Percentiles rank a stretch among this genome's conserved stretches.
Conservation (phyloP, 2,113 vertebrate genomes). For the Rhizomys pruinosus region DNA sequence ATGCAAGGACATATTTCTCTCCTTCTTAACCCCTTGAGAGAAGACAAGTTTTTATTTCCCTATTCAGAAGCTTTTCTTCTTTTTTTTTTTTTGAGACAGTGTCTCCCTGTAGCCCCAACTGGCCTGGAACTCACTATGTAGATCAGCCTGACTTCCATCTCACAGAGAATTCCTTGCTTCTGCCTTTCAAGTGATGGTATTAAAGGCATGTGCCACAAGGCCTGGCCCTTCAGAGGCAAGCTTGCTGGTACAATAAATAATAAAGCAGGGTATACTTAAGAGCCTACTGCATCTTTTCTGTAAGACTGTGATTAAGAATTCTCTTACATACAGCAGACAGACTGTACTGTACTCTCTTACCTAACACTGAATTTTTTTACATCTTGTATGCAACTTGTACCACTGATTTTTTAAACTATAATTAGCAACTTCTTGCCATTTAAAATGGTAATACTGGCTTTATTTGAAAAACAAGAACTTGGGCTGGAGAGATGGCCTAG, state of each 20-base stretch:
- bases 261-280: constrained; percentile 57
- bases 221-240: neutral
- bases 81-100: too few species aligned
- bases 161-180: too few species aligned
- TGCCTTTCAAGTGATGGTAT: too few species aligned
- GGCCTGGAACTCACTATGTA: too few species aligned
- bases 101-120: too few species aligned
- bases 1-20: neutral
- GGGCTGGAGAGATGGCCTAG: too few species aligned
- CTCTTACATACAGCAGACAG: constrained; percentile 75
- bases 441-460: constrained; percentile 19
- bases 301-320: constrained; percentile 80
- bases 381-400: constrained; percentile 50
- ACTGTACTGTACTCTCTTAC: constrained; percentile 63
- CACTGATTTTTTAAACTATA: constrained; percentile 54
- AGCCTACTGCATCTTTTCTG: constrained; percentile 72
- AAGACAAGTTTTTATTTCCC: constrained; percentile 42
- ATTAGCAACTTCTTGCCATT: constrained; percentile 37
- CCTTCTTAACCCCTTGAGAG: neutral
- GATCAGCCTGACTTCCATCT: too few species aligned
- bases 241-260: neutral
- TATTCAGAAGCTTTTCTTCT: too few species aligned
- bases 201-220: too few species aligned
- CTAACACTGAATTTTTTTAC: constrained; percentile 59
- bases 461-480: too few species aligned